Base-by-base conservation (phyloP, 1,140 invertebrate species). In the Hycleus cichorii region DNA sequence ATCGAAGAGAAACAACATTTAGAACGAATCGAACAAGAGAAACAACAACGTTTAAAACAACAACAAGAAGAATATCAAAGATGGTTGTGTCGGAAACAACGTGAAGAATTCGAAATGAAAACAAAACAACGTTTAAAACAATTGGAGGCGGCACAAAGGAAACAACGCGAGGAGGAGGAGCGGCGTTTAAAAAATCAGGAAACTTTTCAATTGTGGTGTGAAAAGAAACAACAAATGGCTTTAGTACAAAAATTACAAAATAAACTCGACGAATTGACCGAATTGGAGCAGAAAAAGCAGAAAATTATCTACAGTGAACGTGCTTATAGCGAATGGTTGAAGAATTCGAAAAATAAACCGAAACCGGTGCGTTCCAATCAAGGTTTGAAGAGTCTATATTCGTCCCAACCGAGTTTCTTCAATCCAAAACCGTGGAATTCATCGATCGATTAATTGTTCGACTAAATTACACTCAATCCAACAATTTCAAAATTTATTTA, bases 351-450 rank as follows among this genome's bases (percentile, higher is more conserved):
- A 69, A 74, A 77, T 58, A 78, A 77, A 58, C 79, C 77, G 1
- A 72, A 79, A 59, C 80, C 80, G 0, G 74, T 80, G 9, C 78
- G 78, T 5, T 72, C 79, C 24, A 80, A 80, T 59, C 74, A 76
- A 58, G 80, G 80, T 49, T 71, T 80, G 58, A 72, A 80, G 27
- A 78, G 80, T 81, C 7, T 32, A 7, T 32, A 32, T 32, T 7
- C 32, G 7, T 32, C 32, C 1, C 32, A 32, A 7, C 4, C 32
- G 32, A 32, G 32, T 32, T 32, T 32, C 32, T 32, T 32, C 7
- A 32, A 32, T 32, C 32, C 32, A 32, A 4, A 32, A 32, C 32
- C 32, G 4, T 32, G 32, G 32, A 32, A 32, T 32, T 7, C 32
- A 18, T 18, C 18, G 18, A 18, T 18, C 2, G 18, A 18, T 18